Conservation (phyloP, 30 jellyfish, hydroid and myxozoan genomes). For the Pseudorhiza aurosa region DNA sequence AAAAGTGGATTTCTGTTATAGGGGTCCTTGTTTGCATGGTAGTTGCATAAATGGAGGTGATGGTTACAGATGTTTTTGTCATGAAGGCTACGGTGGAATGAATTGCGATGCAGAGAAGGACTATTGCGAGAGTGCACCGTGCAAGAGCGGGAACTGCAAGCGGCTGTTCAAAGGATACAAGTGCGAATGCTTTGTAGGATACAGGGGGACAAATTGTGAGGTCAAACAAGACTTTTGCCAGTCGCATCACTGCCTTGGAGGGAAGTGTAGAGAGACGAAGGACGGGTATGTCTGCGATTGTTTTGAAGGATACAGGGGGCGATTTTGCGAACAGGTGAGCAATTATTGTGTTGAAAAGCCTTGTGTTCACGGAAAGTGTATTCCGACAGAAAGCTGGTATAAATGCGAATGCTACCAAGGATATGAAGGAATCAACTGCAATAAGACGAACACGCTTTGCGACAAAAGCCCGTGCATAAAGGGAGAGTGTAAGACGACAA, state of each 20-base stretch:
- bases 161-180: constrained; percentile 17
- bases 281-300: constrained; percentile 43
- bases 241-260: constrained; percentile 50
- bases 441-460: constrained; percentile 34
- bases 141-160: constrained; percentile 46
- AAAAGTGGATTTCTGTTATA: constrained; percentile 17
- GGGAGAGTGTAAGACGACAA: constrained; percentile 32
- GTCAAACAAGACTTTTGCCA: constrained; percentile 39
- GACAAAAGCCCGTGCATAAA: constrained; percentile 32
- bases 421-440: constrained; percentile 46
- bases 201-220: constrained; percentile 35
- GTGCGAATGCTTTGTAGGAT: constrained; percentile 48
- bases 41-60: constrained; percentile 22
- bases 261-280: constrained; percentile 23
- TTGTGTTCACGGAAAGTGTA: constrained; percentile 59
- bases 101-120: constrained; percentile 21
- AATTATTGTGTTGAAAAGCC: constrained; percentile 49
- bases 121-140: constrained; percentile 36
- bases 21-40: constrained; percentile 44
- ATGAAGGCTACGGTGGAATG: constrained; percentile 42
- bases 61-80: constrained; percentile 44
- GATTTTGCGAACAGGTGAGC: constrained; percentile 40
- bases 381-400: constrained; percentile 30
- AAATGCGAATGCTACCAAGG: constrained; percentile 59
- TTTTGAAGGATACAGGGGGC: constrained; percentile 45